Evolutionary conservation across 2,888 invertebrate genomes (phyloP).

Genomic region (Caenorhabditis wallacei): DNA sequence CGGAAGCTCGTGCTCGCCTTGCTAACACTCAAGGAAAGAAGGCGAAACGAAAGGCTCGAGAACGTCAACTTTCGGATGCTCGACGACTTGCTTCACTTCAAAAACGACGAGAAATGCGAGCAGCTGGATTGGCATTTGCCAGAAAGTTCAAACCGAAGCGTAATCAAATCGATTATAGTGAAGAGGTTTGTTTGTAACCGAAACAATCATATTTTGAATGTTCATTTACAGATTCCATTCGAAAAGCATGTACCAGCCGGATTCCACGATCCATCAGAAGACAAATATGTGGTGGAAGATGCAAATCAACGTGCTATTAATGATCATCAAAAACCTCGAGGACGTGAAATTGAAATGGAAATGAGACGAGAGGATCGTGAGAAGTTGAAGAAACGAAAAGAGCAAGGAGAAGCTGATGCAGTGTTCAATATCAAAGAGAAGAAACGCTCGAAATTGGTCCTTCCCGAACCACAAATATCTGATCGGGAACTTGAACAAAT

Average conservation of each 20-base stretch:
- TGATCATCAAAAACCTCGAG: constrained; percentile 75
- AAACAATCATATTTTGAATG: not conserved
- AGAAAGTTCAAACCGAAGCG: constrained; percentile 80
- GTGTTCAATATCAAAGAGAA: constrained; percentile 83
- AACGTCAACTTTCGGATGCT: constrained; percentile 98
- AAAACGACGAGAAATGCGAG: constrained; percentile 96
- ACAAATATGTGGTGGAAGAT: constrained; percentile 85
- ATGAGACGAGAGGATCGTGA: constrained; percentile 96
- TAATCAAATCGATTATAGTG: constrained; percentile 91
- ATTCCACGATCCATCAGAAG: constrained; percentile 95
- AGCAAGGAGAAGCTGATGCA: constrained; percentile 89
- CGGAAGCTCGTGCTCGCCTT: constrained; percentile 97
- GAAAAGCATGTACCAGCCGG: constrained; percentile 87
- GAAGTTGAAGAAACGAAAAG: constrained; percentile 90
- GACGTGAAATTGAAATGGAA: constrained; percentile 85
- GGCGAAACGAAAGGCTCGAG: constrained; percentile 89
- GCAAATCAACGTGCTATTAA: constrained; percentile 73
- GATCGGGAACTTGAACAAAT: constrained; percentile 88
- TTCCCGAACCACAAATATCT: constrained; percentile 97
- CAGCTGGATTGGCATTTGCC: constrained; percentile 90
- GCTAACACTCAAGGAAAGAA: constrained; percentile 96
- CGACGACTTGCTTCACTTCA: constrained; percentile 95
- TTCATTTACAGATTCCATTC: constrained; percentile 86
- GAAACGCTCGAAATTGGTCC: constrained; percentile 89
- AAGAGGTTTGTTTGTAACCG: constrained; percentile 88